A percentile compares a stretch with the other conserved stretches of the same genome.
These are phyloP conservation scores for Embiotoca jacksoni DNA, from an alignment of 2,113 vertebrate species.

Conservation along the genomic window DNA sequence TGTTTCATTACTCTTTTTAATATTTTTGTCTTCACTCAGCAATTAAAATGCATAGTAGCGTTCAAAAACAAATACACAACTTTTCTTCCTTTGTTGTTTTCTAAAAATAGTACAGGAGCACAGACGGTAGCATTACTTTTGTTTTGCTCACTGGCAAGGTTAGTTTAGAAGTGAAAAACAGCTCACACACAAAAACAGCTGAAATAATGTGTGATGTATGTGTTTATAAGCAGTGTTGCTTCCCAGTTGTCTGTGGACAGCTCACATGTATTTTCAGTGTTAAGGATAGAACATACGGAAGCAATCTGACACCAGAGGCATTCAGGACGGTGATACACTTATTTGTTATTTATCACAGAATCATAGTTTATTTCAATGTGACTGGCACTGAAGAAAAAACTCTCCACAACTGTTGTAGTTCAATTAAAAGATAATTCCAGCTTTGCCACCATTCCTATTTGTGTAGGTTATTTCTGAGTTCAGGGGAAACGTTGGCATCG, in stretches of 20 bases:
- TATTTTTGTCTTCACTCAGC: conserved; percentile 13
- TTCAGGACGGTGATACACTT: background rate
- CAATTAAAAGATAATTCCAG: too few relatives aligned
- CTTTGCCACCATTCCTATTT: too few relatives aligned
- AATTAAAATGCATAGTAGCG: conserved; percentile 41
- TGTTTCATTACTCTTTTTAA: background rate
- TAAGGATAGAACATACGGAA: background rate
- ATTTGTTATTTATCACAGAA: background rate
- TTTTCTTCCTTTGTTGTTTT: conserved; percentile 43
- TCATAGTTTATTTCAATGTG: background rate
- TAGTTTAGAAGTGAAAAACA: conserved; percentile 30
- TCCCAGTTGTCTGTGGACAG: background rate
- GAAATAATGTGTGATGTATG: background rate
- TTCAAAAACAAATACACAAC: conserved; percentile 24
- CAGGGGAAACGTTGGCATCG: too few relatives aligned
- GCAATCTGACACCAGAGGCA: background rate
- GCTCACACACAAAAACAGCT: background rate
- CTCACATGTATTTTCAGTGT: background rate
- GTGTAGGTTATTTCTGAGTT: too few relatives aligned
- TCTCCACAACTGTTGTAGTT: background rate
- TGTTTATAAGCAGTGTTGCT: background rate
- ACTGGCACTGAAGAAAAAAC: background rate
- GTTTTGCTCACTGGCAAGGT: conserved; percentile 8
- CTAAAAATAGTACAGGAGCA: conserved; percentile 44
- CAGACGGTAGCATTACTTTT: conserved; percentile 25